phyloP scores from a whole-genome alignment of 2,113 vertebrate species.

The Hydrochoerus hydrochaeris region DNA sequence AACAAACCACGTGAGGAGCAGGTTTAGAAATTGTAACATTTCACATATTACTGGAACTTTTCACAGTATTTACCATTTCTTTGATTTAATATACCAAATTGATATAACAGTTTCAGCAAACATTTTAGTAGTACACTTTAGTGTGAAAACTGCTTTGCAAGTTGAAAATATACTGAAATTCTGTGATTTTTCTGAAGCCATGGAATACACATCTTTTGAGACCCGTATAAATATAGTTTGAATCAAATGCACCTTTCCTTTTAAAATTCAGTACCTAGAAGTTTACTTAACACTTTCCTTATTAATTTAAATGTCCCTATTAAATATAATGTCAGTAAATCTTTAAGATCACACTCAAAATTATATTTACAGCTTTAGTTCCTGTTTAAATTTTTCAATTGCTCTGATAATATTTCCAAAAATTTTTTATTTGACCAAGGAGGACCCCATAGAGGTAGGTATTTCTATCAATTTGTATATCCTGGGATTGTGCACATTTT shows the following conservation, averaged over 20 bases:
- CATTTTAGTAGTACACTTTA: not conserved
- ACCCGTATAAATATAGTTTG: not conserved
- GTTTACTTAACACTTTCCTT: not conserved
- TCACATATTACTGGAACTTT: not conserved
- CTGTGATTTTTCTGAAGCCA: not conserved
- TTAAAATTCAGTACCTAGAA: not conserved
- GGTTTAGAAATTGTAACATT: not conserved
- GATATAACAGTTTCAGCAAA: constrained; percentile 12
- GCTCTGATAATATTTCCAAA: not conserved
- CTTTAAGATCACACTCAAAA: not conserved
- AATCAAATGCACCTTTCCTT: not conserved
- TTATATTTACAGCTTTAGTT: not conserved
- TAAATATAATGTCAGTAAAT: not conserved
- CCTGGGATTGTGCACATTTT: not conserved
- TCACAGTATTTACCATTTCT: constrained; percentile 44
- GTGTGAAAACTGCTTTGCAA: constrained; percentile 24
- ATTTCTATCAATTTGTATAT: not conserved
- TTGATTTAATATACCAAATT: constrained; percentile 34
- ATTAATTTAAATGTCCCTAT: not conserved
- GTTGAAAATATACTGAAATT: not conserved
- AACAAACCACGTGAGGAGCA: not conserved
- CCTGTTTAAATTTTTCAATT: not conserved
- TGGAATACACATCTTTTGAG: not conserved
- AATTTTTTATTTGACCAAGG: not conserved
- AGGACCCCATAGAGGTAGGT: not conserved